phyloP scores from a whole-genome alignment of 1,140 invertebrate species.

The Drosophila insularis region DNA sequence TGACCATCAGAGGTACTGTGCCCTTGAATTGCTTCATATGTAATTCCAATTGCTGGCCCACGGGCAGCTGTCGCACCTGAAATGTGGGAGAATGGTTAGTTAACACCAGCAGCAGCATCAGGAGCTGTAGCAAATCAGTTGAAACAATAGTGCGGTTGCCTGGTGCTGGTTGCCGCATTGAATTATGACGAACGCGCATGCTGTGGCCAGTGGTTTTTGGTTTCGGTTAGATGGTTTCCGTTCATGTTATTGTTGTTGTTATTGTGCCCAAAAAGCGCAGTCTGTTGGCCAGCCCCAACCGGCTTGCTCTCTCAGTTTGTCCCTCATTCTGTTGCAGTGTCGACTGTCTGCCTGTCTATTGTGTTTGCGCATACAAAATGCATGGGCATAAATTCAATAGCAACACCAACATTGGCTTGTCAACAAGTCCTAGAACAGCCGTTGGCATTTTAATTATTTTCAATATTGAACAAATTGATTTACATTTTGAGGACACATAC shows the following conservation, averaged over 20 bases:
- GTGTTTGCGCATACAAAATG: slow-evolving; percentile 70
- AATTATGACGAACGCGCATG: slow-evolving; percentile 67
- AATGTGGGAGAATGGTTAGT: slow-evolving; percentile 45
- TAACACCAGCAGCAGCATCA: slow-evolving; percentile 39
- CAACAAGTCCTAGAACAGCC: slow-evolving; percentile 56
- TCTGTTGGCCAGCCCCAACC: slow-evolving; percentile 52
- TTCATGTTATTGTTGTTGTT: slow-evolving; percentile 22
- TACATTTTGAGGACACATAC: slow-evolving; percentile 65
- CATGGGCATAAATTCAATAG: slow-evolving; percentile 70
- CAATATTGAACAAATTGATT: slow-evolving; percentile 81
- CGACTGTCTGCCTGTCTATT: slow-evolving; percentile 28
- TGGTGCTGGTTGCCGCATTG: slow-evolving; percentile 55
- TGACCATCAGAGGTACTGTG: slow-evolving; percentile 93
- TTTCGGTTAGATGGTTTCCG: slow-evolving; percentile 39
- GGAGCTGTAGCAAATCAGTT: slow-evolving; percentile 58
- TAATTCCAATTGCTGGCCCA: slow-evolving; percentile 88
- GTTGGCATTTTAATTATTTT: slow-evolving; percentile 80
- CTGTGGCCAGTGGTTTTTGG: slow-evolving; percentile 46
- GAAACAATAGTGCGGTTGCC: slow-evolving; percentile 72
- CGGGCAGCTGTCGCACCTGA: slow-evolving; percentile 84
- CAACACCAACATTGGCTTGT: slow-evolving; percentile 54
- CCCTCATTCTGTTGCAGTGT: not conserved
- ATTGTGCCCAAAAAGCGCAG: slow-evolving; percentile 56
- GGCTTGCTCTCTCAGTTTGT: not conserved
- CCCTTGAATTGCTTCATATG: slow-evolving; percentile 95